Evolutionary conservation across 2,797 vertebrate genomes (phyloP).

Genomic region (Falco concolor): DNA sequence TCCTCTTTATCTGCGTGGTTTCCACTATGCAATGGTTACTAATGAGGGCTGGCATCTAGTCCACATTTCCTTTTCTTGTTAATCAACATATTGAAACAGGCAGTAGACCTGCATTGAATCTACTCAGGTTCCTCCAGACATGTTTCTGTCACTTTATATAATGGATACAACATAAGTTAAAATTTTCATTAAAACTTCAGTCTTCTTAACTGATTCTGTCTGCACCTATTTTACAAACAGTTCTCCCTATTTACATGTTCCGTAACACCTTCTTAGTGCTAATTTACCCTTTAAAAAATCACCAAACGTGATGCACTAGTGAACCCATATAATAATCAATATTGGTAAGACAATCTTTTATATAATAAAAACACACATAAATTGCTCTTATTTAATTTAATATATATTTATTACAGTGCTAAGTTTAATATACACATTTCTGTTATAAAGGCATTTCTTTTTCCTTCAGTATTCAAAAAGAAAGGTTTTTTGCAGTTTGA

Average conservation of each 20-base stretch:
- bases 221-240: not conserved
- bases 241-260: not conserved
- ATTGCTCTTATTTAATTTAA: not conserved
- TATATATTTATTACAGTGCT: not conserved
- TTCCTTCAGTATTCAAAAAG: not conserved
- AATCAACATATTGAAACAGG: not conserved
- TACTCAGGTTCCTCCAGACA: not conserved
- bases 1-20: not conserved
- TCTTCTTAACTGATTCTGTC: not conserved
- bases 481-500: not conserved
- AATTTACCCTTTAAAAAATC: not conserved
- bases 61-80: not conserved
- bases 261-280: not conserved
- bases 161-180: not conserved
- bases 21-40: not conserved
- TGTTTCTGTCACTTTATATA: not conserved
- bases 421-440: not conserved
- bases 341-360: not conserved
- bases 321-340: not conserved
- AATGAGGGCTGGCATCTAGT: not conserved
- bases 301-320: not conserved
- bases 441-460: not conserved
- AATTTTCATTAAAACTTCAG: not conserved
- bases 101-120: not conserved
- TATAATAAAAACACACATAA: not conserved